These are phyloP conservation scores for Brachyistius frenatus DNA, from an alignment of 2,113 vertebrate species.

Conservation along the genomic window DNA sequence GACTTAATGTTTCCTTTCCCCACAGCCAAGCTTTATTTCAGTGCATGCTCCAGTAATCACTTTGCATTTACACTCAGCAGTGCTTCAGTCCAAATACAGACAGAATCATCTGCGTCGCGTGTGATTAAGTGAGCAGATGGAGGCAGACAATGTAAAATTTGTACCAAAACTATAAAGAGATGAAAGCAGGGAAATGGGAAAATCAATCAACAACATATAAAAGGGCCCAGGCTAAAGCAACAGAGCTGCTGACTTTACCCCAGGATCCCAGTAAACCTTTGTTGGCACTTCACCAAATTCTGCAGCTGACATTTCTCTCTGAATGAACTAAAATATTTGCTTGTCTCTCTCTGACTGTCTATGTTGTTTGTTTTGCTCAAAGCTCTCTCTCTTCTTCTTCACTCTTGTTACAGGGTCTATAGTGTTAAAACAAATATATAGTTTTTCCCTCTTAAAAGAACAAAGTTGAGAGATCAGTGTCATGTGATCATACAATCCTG, in stretches of 20 bases:
- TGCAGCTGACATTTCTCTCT: not conserved
- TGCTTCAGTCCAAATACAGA: slow-evolving; percentile 44
- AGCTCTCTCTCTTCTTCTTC: not conserved
- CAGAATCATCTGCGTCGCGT: slow-evolving; percentile 40
- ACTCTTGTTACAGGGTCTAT: not conserved
- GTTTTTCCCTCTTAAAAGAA: too few relatives aligned
- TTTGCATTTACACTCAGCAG: slow-evolving; percentile 55
- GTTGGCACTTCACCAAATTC: slow-evolving; percentile 16
- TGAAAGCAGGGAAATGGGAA: slow-evolving; percentile 8
- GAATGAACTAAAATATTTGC: slow-evolving; percentile 21
- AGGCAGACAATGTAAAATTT: not conserved
- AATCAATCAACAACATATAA: slow-evolving; percentile 26
- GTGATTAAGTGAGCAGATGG: slow-evolving; percentile 17
- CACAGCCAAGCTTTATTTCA: slow-evolving; percentile 72
- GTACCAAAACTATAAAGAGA: slow-evolving; percentile 1
- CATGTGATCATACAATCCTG: too few relatives aligned
- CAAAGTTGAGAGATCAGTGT: too few relatives aligned
- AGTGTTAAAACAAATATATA: too few relatives aligned
- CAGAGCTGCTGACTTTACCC: slow-evolving; percentile 24
- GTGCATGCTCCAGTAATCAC: slow-evolving; percentile 57
- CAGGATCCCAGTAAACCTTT: slow-evolving; percentile 7
- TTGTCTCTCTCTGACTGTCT: slow-evolving; percentile 20
- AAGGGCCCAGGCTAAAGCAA: slow-evolving; percentile 35
- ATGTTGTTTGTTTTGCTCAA: not conserved
- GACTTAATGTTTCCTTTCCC: slow-evolving; percentile 76